Conservation (phyloP, 2,888 invertebrate species). For the Eilema caniola region DNA sequence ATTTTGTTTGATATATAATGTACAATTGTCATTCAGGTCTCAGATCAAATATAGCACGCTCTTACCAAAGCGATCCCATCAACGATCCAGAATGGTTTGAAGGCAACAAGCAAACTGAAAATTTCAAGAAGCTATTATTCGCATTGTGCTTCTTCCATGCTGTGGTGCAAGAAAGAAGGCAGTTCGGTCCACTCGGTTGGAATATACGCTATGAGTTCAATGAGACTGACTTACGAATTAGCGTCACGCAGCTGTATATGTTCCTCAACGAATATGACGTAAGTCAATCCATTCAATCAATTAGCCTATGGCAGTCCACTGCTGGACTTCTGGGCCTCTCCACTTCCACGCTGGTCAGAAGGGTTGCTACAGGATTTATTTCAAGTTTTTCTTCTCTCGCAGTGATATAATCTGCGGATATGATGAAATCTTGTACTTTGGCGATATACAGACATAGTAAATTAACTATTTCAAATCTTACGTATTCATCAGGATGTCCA, state of each 20-base stretch:
- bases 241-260: slow-evolving; percentile 95
- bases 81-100: slow-evolving; percentile 96
- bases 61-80: slow-evolving; percentile 95
- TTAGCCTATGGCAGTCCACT: too few species aligned
- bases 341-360: too few species aligned
- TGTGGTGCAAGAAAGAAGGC: slow-evolving; percentile 95
- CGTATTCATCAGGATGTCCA: slow-evolving; percentile 88
- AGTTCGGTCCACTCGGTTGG: slow-evolving; percentile 98
- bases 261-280: slow-evolving; percentile 93
- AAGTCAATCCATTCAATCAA: too few species aligned
- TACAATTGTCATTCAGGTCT: slow-evolving; percentile 72
- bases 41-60: slow-evolving; percentile 94
- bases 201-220: slow-evolving; percentile 98
- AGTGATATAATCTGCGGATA: neutral
- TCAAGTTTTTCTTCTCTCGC: too few species aligned
- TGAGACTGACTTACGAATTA: slow-evolving; percentile 96
- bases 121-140: slow-evolving; percentile 95
- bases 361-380: too few species aligned
- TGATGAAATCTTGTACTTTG: too few species aligned
- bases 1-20: neutral
- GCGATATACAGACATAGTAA: neutral
- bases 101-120: slow-evolving; percentile 90
- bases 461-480: neutral
- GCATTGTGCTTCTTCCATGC: slow-evolving; percentile 98
- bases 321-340: too few species aligned